phyloP scores from a whole-genome alignment of 2,797 vertebrate species.

The Falco columbarius region DNA sequence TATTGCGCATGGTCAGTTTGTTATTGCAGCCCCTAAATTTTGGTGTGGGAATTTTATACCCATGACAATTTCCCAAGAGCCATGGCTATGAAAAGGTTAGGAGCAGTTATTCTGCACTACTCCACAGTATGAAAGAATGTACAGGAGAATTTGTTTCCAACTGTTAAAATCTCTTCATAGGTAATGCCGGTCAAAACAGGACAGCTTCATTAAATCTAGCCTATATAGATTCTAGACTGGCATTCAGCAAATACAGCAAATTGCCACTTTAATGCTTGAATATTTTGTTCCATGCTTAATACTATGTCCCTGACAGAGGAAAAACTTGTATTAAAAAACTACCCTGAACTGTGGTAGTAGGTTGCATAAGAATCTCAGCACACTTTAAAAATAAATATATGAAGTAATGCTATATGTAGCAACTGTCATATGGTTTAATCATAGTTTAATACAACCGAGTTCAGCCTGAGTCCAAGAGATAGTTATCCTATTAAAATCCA shows the following conservation, averaged over 20 bases:
- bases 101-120: not conserved
- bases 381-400: conserved; percentile 46
- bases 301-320: not conserved
- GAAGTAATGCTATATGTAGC: conserved; percentile 29
- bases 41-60: not conserved
- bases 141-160: not conserved
- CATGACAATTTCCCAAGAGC: not conserved
- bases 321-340: not conserved
- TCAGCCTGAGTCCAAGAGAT: conserved; percentile 53
- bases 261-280: not conserved
- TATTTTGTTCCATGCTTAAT: not conserved
- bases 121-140: not conserved
- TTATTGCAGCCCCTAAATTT: not conserved
- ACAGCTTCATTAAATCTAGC: not conserved
- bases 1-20: not conserved
- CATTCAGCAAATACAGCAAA: not conserved
- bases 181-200: not conserved
- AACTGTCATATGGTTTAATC: conserved; percentile 25
- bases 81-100: not conserved
- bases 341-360: not conserved
- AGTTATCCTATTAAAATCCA: conserved; percentile 63
- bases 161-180: not conserved
- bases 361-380: conserved; percentile 2
- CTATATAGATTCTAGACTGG: not conserved
- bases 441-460: conserved; percentile 27